Evolutionary conservation across 2,113 vertebrate species (phyloP), one percentile per base, ranked within the genome.

Genomic region (Gallinago paraguaiae): DNA sequence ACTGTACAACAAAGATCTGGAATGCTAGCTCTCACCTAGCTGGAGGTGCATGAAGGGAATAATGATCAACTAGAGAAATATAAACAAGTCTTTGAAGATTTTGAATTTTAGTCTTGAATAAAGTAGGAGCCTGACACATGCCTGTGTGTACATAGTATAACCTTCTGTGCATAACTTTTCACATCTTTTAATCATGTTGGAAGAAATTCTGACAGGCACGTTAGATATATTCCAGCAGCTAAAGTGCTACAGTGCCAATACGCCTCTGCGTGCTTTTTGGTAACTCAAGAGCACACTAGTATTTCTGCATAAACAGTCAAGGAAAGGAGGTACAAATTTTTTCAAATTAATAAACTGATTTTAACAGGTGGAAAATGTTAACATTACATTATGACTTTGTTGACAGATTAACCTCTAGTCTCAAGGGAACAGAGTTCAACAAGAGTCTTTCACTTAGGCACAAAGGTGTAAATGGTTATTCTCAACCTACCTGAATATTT

Each of bases 11-110:
- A 74, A 60, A 61, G 43, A 33, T 39, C 56, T 61, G 28, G 28
- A 75, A 75, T 25, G 6, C 56, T 53, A 71, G 41, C 27, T 31
- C 54, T 61, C 0, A 0, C 13, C 6, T n/a, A 61, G 43, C 37
- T 67, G 19, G 19, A 94, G n/a, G 4, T 37, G 22, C 43, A 25
- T 5, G 67, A 77, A 76, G 22, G 45, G 22, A 64, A 9, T 10
- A 76, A n/a, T 15, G 2, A 69, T 61, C 33, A 61, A 82, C 75
- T 8, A 71, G 15, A 6, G 19, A 22, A 82, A 57, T 35, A 64
- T 11, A 76, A 89, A 89, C 53, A 75, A 37, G 11, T 8, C 4
- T n/a, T 30, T 54, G 12, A 91, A 39, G 33, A 74, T 17, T 46
- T 41, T 84, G 6, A 78, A 27, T 80, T 84, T 88, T 24, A 51